phyloP scores from a whole-genome alignment of 2,113 vertebrate genomes.

The Sceloporus undulatus region DNA sequence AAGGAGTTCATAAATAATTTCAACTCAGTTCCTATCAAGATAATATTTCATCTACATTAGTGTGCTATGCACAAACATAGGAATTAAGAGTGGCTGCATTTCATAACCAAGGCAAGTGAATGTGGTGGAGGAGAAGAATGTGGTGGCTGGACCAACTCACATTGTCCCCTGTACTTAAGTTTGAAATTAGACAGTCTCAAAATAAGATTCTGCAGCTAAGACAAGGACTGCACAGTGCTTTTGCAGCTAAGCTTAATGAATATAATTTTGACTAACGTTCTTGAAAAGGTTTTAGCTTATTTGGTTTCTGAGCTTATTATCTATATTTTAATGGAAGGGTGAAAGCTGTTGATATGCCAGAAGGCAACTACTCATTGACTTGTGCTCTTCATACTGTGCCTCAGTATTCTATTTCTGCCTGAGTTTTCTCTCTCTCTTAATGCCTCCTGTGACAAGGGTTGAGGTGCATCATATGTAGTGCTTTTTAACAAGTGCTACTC shows the following conservation, averaged over 20 bases:
- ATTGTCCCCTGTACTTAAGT: neutral
- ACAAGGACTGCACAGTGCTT: too few species aligned
- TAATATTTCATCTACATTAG: too few species aligned
- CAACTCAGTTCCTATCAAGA: too few species aligned
- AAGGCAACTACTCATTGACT: neutral
- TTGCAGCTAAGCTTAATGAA: neutral
- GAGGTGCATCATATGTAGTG: conserved; percentile 19
- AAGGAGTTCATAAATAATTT: neutral
- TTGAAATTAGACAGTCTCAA: neutral
- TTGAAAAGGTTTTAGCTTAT: neutral
- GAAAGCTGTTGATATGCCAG: neutral
- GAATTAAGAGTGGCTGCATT: neutral
- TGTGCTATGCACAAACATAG: neutral
- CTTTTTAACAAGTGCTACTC: conserved; percentile 17
- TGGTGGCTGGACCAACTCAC: too few species aligned
- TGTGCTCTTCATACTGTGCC: neutral
- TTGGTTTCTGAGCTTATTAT: neutral
- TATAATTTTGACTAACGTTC: neutral
- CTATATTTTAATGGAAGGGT: neutral
- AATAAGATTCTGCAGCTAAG: neutral
- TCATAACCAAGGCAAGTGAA: neutral
- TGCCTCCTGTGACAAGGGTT: conserved; percentile 17
- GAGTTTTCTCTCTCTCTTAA: neutral
- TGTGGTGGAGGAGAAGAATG: neutral
- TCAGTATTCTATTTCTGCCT: neutral